Evolutionary conservation across 2,113 vertebrate genomes (phyloP), one percentile per base, ranked within the genome.

Genomic region (Galbula dea): DNA sequence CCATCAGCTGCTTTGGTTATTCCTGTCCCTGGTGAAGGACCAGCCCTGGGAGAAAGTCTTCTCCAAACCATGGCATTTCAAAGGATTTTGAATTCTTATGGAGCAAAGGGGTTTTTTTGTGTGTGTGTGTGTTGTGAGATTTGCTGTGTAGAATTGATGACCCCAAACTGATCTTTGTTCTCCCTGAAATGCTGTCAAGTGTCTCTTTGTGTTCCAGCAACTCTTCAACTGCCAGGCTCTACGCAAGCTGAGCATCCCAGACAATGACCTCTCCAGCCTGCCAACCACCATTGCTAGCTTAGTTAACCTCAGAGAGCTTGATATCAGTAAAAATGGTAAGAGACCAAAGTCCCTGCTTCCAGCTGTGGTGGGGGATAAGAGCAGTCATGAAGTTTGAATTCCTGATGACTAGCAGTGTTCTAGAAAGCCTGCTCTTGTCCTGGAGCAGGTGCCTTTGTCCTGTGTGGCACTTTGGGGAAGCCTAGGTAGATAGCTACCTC

Each of bases 301-400:
- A 98, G 99, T 99, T 90, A 99, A 99, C 97, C 98, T 99, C 93
- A 99, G 98, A 88, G 99, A 99, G 97, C 98, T 99, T 66, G 99
- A 99, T 98, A 99, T 99, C 98, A 99, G 99, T 98, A 99, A 99
- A 98, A 99, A 99, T 61, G 99, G 99, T 99, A 98, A 97, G 98
- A 59, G 22, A 55, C 82, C 21, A n/a, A 27, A 32, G n/a, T n/a
- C n/a, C n/a, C n/a, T n/a, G n/a, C n/a, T n/a, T n/a, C n/a, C n/a
- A n/a, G n/a, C n/a, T n/a, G n/a, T n/a, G n/a, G n/a, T n/a, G n/a
- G n/a, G n/a, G n/a, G n/a, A 43, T 41, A 3, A 78, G 21, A 61
- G 14, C 22, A 9, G 2, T 2, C 5, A 6, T 7, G 29, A 16
- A 8, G 21, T 15, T 81, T 54, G 21, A 3, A 1, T 65, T 57